These are phyloP conservation scores for Oncorhynchus nerka DNA, from an alignment of 2,113 vertebrate genomes.

Conservation along the genomic window DNA sequence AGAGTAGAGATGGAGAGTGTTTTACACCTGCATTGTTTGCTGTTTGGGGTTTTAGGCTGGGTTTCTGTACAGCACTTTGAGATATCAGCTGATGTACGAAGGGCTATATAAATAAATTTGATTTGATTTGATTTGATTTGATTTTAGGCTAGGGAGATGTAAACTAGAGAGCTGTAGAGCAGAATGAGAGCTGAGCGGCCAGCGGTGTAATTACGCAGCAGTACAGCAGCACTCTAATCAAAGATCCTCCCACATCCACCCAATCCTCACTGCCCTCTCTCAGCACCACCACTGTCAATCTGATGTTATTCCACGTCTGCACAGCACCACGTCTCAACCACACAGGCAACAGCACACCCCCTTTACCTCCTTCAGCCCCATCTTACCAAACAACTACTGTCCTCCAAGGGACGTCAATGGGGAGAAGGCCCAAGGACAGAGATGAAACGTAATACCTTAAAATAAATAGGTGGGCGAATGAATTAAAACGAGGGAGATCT, in stretches of 20 bases:
- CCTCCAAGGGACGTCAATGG: neutral
- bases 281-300: neutral
- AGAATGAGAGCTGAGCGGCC: no score
- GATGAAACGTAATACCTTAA: conserved; percentile 25
- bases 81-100: no score
- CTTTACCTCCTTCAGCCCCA: no score
- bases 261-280: neutral
- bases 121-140: no score
- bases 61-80: no score
- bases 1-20: no score
- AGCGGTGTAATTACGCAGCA: neutral
- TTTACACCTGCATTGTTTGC: no score
- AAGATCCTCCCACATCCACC: neutral
- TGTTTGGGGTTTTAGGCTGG: no score
- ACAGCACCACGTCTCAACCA: conserved; percentile 1
- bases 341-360: neutral
- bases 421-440: neutral
- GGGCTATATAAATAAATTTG: no score
- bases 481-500: conserved; percentile 4
- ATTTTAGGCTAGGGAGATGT: no score
- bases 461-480: conserved; percentile 25
- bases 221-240: neutral
- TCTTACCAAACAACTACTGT: neutral
- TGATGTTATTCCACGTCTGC: conserved; percentile 20
- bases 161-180: no score